phyloP scores from a whole-genome alignment of 2,797 vertebrate genomes.

The Sebastolobus altivelis region DNA sequence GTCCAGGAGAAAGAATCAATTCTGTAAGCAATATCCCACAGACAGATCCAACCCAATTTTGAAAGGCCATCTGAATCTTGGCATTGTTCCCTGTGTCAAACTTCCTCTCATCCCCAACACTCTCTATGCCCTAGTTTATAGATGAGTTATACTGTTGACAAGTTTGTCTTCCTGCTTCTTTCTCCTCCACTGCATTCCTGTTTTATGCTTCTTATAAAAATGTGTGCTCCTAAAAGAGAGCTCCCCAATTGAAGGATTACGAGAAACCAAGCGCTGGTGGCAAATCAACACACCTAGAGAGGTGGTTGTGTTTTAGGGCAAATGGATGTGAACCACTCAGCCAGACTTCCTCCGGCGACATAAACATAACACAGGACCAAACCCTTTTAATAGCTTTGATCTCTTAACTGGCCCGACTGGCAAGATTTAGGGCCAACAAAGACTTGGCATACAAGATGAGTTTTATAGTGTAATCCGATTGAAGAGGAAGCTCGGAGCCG shows the following conservation, averaged over 20 bases:
- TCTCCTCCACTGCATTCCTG: conserved; percentile 39
- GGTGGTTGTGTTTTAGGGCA: not conserved
- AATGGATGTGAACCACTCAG: conserved; percentile 1
- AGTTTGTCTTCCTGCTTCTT: conserved; percentile 54
- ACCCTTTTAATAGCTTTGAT: conserved; percentile 27
- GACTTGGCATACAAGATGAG: conserved; percentile 25
- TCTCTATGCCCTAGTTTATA: conserved; percentile 54
- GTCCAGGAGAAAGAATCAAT: conserved; percentile 67
- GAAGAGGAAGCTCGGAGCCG: conserved; percentile 17
- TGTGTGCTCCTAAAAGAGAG: conserved; percentile 13
- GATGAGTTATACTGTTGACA: conserved; percentile 58
- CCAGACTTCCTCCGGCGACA: conserved; percentile 11
- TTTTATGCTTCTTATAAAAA: conserved; percentile 54
- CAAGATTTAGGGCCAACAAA: conserved; percentile 15
- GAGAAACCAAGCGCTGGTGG: conserved; percentile 13
- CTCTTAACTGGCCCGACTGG: not conserved
- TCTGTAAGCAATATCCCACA: conserved; percentile 62
- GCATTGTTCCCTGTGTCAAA: conserved; percentile 57
- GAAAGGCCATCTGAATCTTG: conserved; percentile 60
- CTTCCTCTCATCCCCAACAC: conserved; percentile 47
- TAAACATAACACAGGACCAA: conserved; percentile 14
- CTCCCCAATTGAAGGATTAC: conserved; percentile 22
- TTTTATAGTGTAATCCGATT: conserved; percentile 28
- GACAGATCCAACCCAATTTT: conserved; percentile 58
- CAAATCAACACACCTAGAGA: conserved; percentile 10